Percentiles rank a stretch among this genome's conserved stretches.
Evolutionary conservation across 2,113 vertebrate genomes (phyloP).

Genomic region (Myodes glareolus): DNA sequence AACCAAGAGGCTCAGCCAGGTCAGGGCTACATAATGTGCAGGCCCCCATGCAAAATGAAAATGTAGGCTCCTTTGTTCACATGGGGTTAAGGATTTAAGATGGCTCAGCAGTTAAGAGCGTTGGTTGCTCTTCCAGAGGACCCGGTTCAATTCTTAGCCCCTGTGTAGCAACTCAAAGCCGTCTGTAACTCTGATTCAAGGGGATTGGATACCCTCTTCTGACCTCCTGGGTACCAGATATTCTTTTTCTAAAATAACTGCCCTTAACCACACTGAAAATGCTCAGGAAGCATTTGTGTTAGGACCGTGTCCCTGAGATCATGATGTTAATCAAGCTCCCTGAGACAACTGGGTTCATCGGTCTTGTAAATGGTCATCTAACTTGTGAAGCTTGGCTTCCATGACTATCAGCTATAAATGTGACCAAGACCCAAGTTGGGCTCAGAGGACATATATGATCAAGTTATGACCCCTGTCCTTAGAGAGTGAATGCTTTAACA

Average conservation of each 20-base stretch:
- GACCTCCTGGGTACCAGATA: background rate
- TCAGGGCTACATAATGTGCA: background rate
- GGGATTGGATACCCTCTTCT: background rate
- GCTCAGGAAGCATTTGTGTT: background rate
- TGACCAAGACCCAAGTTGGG: background rate
- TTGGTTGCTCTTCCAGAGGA: background rate
- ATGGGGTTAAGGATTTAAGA: background rate
- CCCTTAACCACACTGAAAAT: background rate
- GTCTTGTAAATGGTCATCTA: background rate
- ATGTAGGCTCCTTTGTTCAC: background rate
- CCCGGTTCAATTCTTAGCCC: background rate
- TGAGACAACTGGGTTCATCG: background rate
- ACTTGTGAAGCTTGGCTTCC: background rate
- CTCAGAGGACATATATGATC: background rate
- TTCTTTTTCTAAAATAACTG: slow-evolving; percentile 8
- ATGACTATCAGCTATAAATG: background rate
- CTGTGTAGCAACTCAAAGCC: background rate
- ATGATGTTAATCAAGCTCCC: background rate
- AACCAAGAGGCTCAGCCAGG: background rate
- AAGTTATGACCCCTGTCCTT: background rate
- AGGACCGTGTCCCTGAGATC: background rate
- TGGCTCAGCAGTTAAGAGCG: background rate
- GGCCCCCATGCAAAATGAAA: background rate
- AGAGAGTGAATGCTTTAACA: background rate
- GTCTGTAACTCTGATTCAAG: background rate